These are phyloP conservation scores for Archilochus colubris DNA, from an alignment of 2,113 vertebrate genomes.

Conservation along the genomic window DNA sequence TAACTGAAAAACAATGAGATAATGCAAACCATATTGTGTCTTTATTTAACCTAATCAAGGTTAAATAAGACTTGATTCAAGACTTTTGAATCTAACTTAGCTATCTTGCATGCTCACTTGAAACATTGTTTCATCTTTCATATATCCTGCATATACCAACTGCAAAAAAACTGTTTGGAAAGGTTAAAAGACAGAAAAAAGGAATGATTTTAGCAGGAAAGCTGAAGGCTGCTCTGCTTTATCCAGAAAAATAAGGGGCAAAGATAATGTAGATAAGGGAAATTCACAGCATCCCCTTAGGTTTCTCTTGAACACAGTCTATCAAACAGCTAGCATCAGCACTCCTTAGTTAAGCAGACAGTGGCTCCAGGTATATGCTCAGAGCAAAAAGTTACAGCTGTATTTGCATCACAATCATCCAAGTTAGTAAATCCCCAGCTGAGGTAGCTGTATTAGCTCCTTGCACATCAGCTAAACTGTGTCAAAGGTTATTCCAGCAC, in stretches of 20 bases:
- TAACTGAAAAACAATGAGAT: conserved; percentile 6
- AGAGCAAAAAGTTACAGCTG: not conserved
- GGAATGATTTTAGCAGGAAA: not conserved
- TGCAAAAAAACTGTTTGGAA: not conserved
- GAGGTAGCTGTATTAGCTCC: not conserved
- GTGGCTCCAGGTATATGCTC: not conserved
- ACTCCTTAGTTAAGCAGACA: not conserved
- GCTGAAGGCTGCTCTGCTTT: not conserved
- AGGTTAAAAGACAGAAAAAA: not conserved
- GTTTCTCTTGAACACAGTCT: not conserved
- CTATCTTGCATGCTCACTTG: not conserved
- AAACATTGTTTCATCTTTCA: not conserved
- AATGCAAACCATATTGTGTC: not conserved
- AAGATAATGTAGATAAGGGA: not conserved
- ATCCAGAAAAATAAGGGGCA: not conserved
- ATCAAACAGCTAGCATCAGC: not conserved
- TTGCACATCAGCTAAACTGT: not conserved
- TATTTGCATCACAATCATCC: not conserved
- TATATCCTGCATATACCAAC: not conserved
- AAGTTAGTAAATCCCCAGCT: rapidly evolving
- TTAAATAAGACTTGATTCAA: not conserved
- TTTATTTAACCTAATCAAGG: not conserved
- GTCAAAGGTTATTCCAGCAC: not conserved
- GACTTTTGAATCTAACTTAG: not conserved
- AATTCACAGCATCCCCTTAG: not conserved